phyloP scores from a whole-genome alignment of 2,797 vertebrate species.

The Alca torda region DNA sequence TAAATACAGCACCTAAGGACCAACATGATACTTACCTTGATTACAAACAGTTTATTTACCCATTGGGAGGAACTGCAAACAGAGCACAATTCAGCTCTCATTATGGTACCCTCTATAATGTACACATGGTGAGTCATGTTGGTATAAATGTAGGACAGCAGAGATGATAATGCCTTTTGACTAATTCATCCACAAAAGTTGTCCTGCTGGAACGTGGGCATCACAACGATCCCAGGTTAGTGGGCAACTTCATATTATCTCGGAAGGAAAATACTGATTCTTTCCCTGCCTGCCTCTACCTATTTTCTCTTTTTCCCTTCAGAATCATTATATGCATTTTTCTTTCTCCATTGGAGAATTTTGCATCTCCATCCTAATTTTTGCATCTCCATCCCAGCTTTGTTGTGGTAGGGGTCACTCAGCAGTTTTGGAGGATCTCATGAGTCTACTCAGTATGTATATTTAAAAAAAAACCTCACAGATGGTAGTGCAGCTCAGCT shows the following conservation, averaged over 20 bases:
- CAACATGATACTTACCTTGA: background rate
- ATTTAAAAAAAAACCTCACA: background rate
- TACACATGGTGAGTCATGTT: background rate
- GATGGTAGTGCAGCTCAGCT: background rate
- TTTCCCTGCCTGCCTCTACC: background rate
- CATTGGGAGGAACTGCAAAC: background rate
- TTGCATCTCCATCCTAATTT: background rate
- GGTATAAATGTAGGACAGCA: background rate
- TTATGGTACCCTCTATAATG: background rate
- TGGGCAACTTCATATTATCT: background rate
- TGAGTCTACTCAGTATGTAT: background rate
- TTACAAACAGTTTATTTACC: background rate
- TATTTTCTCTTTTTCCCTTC: background rate
- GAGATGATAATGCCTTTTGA: background rate
- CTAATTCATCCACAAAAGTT: background rate
- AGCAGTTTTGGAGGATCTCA: background rate
- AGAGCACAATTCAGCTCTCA: background rate
- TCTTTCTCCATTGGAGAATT: background rate
- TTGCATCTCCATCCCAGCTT: background rate
- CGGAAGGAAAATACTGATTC: rapidly evolving
- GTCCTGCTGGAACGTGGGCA: background rate
- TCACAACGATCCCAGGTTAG: background rate
- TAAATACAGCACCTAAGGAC: background rate
- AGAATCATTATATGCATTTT: background rate
- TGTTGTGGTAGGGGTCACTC: background rate